Conservation (phyloP, 2,113 vertebrate genomes). For the Tichodroma muraria region DNA sequence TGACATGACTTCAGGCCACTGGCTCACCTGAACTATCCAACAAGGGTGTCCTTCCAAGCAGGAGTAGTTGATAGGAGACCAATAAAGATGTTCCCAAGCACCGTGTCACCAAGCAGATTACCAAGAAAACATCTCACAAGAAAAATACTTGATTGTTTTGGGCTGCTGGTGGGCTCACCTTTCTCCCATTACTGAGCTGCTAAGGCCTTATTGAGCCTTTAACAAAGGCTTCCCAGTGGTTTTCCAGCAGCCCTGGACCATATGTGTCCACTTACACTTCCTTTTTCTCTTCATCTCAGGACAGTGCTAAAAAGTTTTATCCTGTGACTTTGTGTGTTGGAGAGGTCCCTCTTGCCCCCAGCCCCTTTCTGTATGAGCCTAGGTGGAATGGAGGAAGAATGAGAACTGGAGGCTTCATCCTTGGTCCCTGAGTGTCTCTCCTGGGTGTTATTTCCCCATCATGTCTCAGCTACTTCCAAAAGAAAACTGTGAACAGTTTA, state of each 20-base stretch:
- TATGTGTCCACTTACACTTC: accelerated
- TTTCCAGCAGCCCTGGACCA: not conserved
- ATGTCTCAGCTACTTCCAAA: not conserved
- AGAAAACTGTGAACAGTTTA: not conserved
- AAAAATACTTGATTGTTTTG: slow-evolving; percentile 6
- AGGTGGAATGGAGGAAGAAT: not conserved
- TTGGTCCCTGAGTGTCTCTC: not conserved
- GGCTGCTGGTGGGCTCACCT: not conserved
- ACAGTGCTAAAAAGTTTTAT: not conserved
- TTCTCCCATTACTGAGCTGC: not conserved
- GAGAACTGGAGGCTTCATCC: not conserved
- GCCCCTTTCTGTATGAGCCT: not conserved
- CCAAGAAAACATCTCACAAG: slow-evolving; percentile 29
- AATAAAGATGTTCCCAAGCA: not conserved
- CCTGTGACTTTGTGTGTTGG: accelerated
- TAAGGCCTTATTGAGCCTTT: not conserved
- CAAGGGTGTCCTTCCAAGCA: slow-evolving; percentile 36
- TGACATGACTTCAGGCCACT: not conserved
- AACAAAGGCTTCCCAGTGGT: accelerated
- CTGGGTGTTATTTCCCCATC: not conserved
- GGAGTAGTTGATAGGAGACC: not conserved
- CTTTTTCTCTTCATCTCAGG: not conserved
- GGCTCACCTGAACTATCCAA: not conserved
- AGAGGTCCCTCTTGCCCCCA: not conserved
- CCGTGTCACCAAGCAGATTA: slow-evolving; percentile 49